Conservation (phyloP, 2,888 invertebrate genomes). For the Leptinotarsa juncta region DNA sequence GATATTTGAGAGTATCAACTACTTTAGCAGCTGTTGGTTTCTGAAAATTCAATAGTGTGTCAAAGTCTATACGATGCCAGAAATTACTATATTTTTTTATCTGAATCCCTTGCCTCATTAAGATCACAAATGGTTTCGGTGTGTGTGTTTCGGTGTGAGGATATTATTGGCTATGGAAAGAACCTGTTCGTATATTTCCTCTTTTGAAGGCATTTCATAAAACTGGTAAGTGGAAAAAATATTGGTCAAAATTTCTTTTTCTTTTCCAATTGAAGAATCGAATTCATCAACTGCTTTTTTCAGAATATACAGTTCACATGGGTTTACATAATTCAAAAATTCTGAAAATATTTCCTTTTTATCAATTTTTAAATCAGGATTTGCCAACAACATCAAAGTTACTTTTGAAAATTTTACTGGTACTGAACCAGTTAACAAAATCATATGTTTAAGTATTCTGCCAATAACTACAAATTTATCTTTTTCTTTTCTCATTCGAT, state of each 20-base stretch:
- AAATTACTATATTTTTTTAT: neutral
- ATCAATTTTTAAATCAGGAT: neutral
- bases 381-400: too few relatives aligned
- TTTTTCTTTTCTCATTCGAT: slow-evolving; percentile 18
- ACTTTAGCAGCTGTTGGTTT: slow-evolving; percentile 16
- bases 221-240: slow-evolving; percentile 7
- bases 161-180: slow-evolving; percentile 4
- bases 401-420: slow-evolving; percentile 6
- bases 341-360: slow-evolving; percentile 7
- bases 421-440: slow-evolving; percentile 24
- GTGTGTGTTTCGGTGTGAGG: too few relatives aligned
- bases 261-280: neutral
- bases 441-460: slow-evolving; percentile 22
- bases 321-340: slow-evolving; percentile 21
- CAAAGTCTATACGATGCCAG: slow-evolving; percentile 6
- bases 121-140: neutral
- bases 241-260: slow-evolving; percentile 2
- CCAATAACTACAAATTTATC: slow-evolving; percentile 15
- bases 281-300: neutral
- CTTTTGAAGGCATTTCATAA: slow-evolving; percentile 9
- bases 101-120: slow-evolving; percentile 3
- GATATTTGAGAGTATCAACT: slow-evolving; percentile 19
- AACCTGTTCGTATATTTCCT: slow-evolving; percentile 9
- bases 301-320: slow-evolving; percentile 13
- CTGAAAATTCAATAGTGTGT: slow-evolving; percentile 1